These are phyloP conservation scores for Agelastica alni DNA, from an alignment of 2,888 invertebrate genomes.

Conservation along the genomic window DNA sequence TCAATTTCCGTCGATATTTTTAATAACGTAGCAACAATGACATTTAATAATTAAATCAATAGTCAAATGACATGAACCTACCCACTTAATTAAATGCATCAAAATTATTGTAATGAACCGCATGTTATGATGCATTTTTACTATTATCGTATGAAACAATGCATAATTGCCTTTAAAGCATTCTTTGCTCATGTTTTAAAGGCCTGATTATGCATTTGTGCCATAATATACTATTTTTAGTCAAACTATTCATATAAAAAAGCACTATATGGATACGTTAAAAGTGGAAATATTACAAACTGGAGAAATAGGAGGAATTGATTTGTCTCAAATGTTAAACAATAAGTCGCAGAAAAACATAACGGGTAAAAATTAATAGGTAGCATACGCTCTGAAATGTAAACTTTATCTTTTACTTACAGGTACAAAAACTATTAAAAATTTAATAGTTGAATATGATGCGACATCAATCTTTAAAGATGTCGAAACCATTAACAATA, in stretches of 20 bases:
- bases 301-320: conserved; percentile 30
- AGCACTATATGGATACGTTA: conserved; percentile 40
- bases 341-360: conserved; percentile 23
- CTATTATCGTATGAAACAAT: too few relatives aligned
- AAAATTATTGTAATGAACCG: too few relatives aligned
- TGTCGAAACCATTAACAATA: conserved; percentile 37
- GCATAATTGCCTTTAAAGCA: too few relatives aligned
- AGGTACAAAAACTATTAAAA: conserved; percentile 39
- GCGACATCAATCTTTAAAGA: conserved; percentile 28
- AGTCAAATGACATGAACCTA: too few relatives aligned
- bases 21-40: too few relatives aligned
- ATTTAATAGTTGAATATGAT: conserved; percentile 39
- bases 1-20: too few relatives aligned
- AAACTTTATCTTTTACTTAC: conserved; percentile 15
- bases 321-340: conserved; percentile 26
- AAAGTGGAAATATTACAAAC: conserved; percentile 39
- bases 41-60: too few relatives aligned
- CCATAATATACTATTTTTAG: conserved; percentile 30
- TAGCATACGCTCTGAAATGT: neutral
- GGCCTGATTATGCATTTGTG: too few relatives aligned
- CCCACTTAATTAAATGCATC: too few relatives aligned
- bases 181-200: neutral
- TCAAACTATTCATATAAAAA: conserved; percentile 43
- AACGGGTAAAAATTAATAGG: conserved; percentile 21
- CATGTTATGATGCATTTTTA: too few relatives aligned